Evolutionary conservation across 2,113 vertebrate species (phyloP).

Genomic region (Oncorhynchus tshawytscha): DNA sequence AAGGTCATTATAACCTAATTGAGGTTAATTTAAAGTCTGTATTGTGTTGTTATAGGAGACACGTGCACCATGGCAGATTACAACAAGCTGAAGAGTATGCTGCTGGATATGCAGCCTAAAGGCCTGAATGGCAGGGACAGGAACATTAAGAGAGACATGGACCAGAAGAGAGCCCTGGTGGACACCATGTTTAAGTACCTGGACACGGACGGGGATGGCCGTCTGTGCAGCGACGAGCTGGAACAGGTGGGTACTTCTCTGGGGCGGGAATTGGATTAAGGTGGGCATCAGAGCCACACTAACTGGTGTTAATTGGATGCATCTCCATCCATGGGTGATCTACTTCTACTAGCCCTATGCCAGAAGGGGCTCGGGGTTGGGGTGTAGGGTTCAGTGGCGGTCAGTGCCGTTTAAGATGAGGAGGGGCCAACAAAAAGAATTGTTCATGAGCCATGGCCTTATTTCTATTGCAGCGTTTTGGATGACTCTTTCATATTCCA

Average conservation of each 20-base stretch:
- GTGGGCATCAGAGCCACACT: conserved; percentile 9
- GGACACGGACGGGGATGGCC: conserved; percentile 77
- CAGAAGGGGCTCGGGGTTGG: too few species aligned
- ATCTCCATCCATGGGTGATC: conserved; percentile 3
- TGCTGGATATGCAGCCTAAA: conserved; percentile 82
- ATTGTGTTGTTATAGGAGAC: conserved; percentile 68
- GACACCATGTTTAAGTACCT: conserved; percentile 83
- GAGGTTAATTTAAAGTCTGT: conserved; percentile 31
- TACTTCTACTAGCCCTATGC: too few species aligned
- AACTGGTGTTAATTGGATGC: conserved; percentile 35
- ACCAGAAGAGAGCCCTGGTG: conserved; percentile 79
- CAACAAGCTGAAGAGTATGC: conserved; percentile 82
- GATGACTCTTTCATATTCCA: too few species aligned
- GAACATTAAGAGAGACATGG: conserved; percentile 58
- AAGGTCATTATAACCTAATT: not conserved
- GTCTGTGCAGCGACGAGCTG: conserved; percentile 81
- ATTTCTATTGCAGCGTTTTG: too few species aligned
- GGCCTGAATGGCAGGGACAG: conserved; percentile 2
- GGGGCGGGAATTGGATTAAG: conserved; percentile 22
- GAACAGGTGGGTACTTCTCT: conserved; percentile 74
- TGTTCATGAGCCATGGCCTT: too few species aligned
- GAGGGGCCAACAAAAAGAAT: too few species aligned
- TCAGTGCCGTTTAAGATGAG: too few species aligned
- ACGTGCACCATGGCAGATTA: conserved; percentile 87
- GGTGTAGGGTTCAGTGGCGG: too few species aligned